Conservation (phyloP, 2,113 vertebrate genomes). For the human (Homo sapiens) region DNA sequence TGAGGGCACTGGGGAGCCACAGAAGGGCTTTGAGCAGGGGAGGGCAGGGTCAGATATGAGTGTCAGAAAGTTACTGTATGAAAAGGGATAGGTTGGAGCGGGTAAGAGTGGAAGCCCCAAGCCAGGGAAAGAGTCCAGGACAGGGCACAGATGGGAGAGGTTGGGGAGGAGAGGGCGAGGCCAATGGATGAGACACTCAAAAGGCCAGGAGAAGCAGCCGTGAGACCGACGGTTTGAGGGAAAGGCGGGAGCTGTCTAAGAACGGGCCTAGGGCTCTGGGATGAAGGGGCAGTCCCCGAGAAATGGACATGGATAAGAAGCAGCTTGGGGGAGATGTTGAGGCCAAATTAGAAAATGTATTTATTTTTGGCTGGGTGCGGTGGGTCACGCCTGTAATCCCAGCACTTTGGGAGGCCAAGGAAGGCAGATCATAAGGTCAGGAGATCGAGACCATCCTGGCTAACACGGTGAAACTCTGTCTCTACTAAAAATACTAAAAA, state of each 20-base stretch:
- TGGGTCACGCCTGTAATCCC: not conserved
- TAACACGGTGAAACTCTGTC: not conserved
- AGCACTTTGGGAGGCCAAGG: not conserved
- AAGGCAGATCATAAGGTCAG: not conserved
- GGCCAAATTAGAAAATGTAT: not conserved
- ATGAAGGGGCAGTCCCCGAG: not conserved
- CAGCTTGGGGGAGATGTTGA: not conserved
- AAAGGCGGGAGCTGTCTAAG: too few species aligned
- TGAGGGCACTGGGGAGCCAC: not conserved
- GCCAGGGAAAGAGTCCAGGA: not conserved
- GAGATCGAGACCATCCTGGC: not conserved
- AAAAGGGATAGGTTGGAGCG: not conserved
- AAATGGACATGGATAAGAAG: not conserved
- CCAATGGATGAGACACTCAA: not conserved
- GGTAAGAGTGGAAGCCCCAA: not conserved
- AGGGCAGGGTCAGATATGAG: not conserved
- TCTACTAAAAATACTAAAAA: not conserved
- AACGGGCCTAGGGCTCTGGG: not conserved
- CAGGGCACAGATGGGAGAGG: not conserved
- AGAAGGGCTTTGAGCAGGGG: not conserved
- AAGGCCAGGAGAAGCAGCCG: not conserved
- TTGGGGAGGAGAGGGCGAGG: fast-evolving
- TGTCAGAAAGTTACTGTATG: not conserved
- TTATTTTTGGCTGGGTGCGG: too few species aligned
- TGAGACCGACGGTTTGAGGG: fast-evolving